A percentile compares a stretch with the other conserved stretches of the same genome.
Conservation (phyloP, 2,888 invertebrate genomes). For the Chymomyza procnemis region DNA sequence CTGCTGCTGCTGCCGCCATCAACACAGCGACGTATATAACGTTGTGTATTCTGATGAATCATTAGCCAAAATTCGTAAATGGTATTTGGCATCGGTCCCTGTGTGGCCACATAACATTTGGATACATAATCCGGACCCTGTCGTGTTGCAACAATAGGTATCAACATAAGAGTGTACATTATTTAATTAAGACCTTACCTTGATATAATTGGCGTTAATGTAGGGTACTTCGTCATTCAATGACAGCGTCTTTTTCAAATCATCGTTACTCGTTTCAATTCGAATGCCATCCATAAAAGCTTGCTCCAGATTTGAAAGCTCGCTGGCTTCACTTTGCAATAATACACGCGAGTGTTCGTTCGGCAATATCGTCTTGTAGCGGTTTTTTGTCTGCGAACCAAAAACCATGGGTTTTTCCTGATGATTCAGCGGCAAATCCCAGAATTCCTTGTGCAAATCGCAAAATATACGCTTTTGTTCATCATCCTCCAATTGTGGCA, state of each 20-base stretch:
- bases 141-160: slow-evolving; percentile 32
- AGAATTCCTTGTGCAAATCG: slow-evolving; percentile 91
- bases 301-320: slow-evolving; percentile 49
- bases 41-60: slow-evolving; percentile 82
- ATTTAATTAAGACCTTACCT: slow-evolving; percentile 80
- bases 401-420: slow-evolving; percentile 93
- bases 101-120: slow-evolving; percentile 93
- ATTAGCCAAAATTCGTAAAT: slow-evolving; percentile 94
- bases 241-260: slow-evolving; percentile 76
- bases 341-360: slow-evolving; percentile 92
- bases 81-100: slow-evolving; percentile 94
- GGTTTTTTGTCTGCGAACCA: slow-evolving; percentile 92
- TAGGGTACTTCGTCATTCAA: slow-evolving; percentile 83
- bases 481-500: slow-evolving; percentile 80
- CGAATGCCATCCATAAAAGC: slow-evolving; percentile 6
- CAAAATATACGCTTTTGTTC: slow-evolving; percentile 83
- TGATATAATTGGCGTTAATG: slow-evolving; percentile 96
- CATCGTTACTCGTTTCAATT: not conserved
- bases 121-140: slow-evolving; percentile 94
- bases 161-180: too few relatives aligned
- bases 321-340: slow-evolving; percentile 77
- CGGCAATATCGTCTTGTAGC: slow-evolving; percentile 93
- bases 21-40: slow-evolving; percentile 62
- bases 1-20: slow-evolving; percentile 63
- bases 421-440: slow-evolving; percentile 95